Evolutionary conservation across 2,888 invertebrate species (phyloP).

Genomic region (Podabrus alpinus): DNA sequence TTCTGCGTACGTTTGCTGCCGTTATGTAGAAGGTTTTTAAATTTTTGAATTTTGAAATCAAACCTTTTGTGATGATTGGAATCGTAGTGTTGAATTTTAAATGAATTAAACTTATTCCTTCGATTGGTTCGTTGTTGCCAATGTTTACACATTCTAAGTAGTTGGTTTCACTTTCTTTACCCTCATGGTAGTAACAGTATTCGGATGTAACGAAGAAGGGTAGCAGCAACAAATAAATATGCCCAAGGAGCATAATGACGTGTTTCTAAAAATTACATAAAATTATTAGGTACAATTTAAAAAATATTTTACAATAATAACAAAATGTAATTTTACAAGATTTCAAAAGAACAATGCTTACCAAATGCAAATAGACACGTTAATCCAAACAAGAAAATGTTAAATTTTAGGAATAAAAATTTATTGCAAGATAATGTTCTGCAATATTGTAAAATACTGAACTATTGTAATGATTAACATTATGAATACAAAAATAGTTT

Average conservation of each 20-base stretch:
- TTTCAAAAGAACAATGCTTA: background rate
- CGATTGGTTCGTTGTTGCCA: background rate
- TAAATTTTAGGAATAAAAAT: background rate
- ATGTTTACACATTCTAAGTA: conserved; percentile 15
- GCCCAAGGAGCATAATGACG: background rate
- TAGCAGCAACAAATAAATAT: background rate
- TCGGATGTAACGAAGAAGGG: background rate
- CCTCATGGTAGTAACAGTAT: conserved; percentile 20
- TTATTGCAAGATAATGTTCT: background rate
- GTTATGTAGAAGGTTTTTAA: conserved; percentile 22
- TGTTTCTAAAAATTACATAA: background rate
- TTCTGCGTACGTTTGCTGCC: conserved; percentile 18
- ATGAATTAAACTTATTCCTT: conserved; percentile 23
- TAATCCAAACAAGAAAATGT: background rate
- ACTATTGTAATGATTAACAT: background rate
- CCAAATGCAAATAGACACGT: background rate
- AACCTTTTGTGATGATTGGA: conserved; percentile 1
- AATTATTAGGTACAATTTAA: background rate
- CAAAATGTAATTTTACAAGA: too few relatives aligned
- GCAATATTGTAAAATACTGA: background rate
- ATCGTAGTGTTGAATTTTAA: conserved; percentile 16
- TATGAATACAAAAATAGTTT: background rate
- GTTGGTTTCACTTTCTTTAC: conserved; percentile 3
- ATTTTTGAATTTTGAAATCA: conserved; percentile 12
- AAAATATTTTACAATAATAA: too few relatives aligned